A percentile compares a stretch with the other conserved stretches of the same genome.
phyloP scores from a whole-genome alignment of 2,113 vertebrate species.

The Stictonetta naevosa region DNA sequence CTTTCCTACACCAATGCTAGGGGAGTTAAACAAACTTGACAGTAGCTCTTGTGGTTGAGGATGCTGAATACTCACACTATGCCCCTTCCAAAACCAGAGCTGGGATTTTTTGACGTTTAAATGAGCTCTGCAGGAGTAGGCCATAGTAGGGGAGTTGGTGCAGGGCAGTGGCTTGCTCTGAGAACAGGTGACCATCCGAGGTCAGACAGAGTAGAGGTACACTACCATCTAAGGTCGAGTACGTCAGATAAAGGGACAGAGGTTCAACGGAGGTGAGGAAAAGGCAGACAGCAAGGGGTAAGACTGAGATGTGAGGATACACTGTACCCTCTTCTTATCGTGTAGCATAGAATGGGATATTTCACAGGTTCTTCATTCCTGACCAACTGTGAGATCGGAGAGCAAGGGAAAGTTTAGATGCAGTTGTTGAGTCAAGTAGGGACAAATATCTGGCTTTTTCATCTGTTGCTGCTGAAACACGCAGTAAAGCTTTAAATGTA shows the following conservation, averaged over 20 bases:
- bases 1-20: fast-evolving
- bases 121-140: neutral
- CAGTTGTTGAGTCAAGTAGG: neutral
- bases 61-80: neutral
- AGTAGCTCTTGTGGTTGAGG: neutral
- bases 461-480: neutral
- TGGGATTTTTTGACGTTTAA: neutral
- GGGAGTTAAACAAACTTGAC: neutral
- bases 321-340: neutral
- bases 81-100: neutral
- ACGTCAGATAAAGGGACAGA: neutral
- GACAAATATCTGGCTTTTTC: neutral
- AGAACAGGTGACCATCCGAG: neutral
- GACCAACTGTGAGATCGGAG: fast-evolving
- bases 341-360: neutral
- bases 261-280: neutral
- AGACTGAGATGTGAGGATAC: neutral
- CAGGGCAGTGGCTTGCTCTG: neutral
- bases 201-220: neutral
- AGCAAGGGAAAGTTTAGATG: neutral
- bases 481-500: neutral
- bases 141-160: neutral
- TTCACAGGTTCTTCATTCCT: neutral
- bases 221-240: neutral
- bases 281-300: neutral